phyloP scores from a whole-genome alignment of 2,113 vertebrate genomes.

The Noturus placidus region DNA sequence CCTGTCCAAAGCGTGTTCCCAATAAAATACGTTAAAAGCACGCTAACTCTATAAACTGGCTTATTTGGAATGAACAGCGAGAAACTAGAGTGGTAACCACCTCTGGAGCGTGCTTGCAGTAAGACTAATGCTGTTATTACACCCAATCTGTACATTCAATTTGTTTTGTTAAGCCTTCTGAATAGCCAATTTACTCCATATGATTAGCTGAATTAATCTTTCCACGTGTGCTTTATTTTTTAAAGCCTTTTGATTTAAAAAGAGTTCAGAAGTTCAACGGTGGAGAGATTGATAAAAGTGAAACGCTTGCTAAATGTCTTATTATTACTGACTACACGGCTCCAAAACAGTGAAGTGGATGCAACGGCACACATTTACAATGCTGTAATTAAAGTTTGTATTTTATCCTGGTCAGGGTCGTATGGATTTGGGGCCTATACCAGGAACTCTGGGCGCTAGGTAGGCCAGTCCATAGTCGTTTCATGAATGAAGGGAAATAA shows the following conservation, averaged over 20 bases:
- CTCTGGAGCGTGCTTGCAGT: slow-evolving; percentile 17
- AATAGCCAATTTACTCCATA: slow-evolving; percentile 51
- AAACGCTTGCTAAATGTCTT: neutral
- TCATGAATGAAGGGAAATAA: neutral
- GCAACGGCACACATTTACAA: neutral
- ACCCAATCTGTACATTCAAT: slow-evolving; percentile 33
- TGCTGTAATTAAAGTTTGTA: neutral
- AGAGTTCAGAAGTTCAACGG: slow-evolving; percentile 26
- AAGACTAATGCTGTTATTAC: slow-evolving; percentile 53
- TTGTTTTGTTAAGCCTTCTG: slow-evolving; percentile 50
- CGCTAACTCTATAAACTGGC: neutral
- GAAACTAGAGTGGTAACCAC: neutral
- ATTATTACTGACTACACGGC: neutral
- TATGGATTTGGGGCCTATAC: neutral
- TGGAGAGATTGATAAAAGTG: neutral
- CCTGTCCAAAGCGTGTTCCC: neutral
- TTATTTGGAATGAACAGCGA: neutral
- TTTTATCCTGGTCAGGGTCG: neutral
- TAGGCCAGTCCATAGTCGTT: neutral
- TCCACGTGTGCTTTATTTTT: slow-evolving; percentile 7
- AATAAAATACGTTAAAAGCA: neutral
- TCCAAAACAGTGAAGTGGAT: neutral
- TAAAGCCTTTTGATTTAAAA: neutral
- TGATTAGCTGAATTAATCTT: slow-evolving; percentile 55
- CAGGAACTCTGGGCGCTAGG: neutral